phyloP scores from a whole-genome alignment of 2,888 invertebrate genomes.

The Pyrochroa serraticornis region DNA sequence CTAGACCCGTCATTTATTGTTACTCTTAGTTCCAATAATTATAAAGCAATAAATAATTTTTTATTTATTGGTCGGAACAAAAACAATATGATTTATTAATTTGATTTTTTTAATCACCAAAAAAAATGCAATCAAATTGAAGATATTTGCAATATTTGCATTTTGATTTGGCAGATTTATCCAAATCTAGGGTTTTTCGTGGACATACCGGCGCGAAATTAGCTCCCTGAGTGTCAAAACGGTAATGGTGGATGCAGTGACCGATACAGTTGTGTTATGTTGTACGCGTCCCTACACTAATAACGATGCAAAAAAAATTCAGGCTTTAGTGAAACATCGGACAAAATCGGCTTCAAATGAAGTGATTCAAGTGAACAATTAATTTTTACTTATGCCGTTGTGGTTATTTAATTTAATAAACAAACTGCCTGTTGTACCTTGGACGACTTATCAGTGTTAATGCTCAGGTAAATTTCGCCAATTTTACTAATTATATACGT shows the following conservation, averaged over 20 bases:
- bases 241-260: conserved; percentile 22
- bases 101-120: too few species aligned
- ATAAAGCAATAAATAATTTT: too few species aligned
- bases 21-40: too few species aligned
- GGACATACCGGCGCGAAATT: conserved; percentile 5
- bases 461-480: conserved; percentile 37
- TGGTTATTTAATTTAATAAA: conserved; percentile 1
- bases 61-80: too few species aligned
- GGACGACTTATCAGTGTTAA: conserved; percentile 28
- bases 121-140: too few species aligned
- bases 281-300: conserved; percentile 45
- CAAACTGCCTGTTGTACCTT: conserved; percentile 11
- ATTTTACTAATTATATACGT: neutral
- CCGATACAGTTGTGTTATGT: conserved; percentile 34
- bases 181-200: neutral
- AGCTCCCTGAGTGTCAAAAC: conserved; percentile 14
- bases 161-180: neutral
- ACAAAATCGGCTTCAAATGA: conserved; percentile 14
- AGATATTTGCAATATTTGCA: too few species aligned
- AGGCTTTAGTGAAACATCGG: conserved; percentile 8
- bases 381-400: conserved; percentile 19
- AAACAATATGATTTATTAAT: too few species aligned
- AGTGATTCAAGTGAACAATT: conserved; percentile 16
- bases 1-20: too few species aligned
- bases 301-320: conserved; percentile 28